Base-by-base conservation (phyloP, 2,113 vertebrate genomes). In the Myrmecobius fasciatus region DNA sequence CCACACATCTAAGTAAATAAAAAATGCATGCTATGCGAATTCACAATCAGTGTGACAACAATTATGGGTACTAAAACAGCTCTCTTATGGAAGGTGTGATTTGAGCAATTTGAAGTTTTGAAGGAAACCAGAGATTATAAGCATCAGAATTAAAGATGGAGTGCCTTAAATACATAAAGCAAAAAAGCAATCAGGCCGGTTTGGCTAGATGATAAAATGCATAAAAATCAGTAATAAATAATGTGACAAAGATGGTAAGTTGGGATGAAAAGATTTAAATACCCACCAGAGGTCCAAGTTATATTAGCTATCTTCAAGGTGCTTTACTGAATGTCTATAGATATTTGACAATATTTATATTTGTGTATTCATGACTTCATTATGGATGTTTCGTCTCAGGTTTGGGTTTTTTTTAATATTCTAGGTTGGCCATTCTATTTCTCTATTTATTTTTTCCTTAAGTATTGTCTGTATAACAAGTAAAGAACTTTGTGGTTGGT, bases 141-240 rank as follows among this genome's bases (percentile, higher is more conserved):
- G 0, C 0, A 1, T 52, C 53, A 91, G 12, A 43, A 3, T 20
- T 7, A 51, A 22, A 1, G 7, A 67, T 8, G 2, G 10, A 36
- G 1, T 0, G n/a, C 24, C 43, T 25, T 8, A n/a, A 0, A 28
- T 10, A 22, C 52, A 3, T 52, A 7, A 9, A 3, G 0, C 52
- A 14, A n/a, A 89, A 90, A 12, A 89, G 31, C 53, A 54, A 26
- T 52, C 53, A 83, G 2, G 2, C 10, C 24, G 2, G 0, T 2
- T 2, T 48, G 49, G 22, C 75, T 52, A 5, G 6, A 60, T 9
- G n/a, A 1, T 49, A 46, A 22, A 36, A 83, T 89, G 5, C 53
- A n/a, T 47, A 48, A 31, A n/a, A 24, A 10, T 26, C 8, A 53
- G 25, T 0, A 51, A 24, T 83, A 1, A 31, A 14, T 20, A n/a